Base-by-base conservation (phyloP, 2,113 vertebrate genomes). In the Cathartes aura region DNA sequence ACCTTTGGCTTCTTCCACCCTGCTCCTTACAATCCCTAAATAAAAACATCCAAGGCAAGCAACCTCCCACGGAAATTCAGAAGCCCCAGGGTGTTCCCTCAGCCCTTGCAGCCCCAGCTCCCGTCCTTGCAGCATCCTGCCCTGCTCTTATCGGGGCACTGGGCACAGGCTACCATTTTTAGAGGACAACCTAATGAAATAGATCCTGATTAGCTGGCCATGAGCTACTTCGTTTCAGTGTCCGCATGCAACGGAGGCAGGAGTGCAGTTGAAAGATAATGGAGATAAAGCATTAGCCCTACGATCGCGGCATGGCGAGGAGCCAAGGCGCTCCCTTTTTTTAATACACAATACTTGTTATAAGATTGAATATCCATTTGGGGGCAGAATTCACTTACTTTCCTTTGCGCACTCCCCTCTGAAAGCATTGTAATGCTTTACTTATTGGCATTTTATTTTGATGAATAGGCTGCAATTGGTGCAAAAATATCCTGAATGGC, bases 361-460 rank as follows among this genome's bases (percentile, higher is more conserved):
- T 97, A 96, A 97, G 96, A 96, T 93, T 97, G 94, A 96, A 90
- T 96, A 95, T 93, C 97, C 97, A 97, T 97, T 95, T 98, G 96
- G 97, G 96, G 97, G 96, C 97, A 97, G 96, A 93, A 97, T 97
- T 97, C 95, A 76, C 92, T 75, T 48, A 67, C 92, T 96, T 96
- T 96, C 89, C 50, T 91, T 47, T 21, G 48, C 30, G 9, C 82
- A 5, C 52, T 90, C 82, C 64, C 68, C 84, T 90, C 72, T 92
- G 85, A 96, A 96, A 97, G 96, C 71, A 32, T 67, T 4, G 19
- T 83, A 95, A 88, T 80, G 68, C 67, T 95, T 97, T 75, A 81
- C 88, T 97, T 97, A 97, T 82, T 90, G 97, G 93, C 93, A 83
- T 93, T 90, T 95, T 86, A 82, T 80, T 93, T 94, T 95, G 96